Conservation (phyloP, 2,888 invertebrate genomes). For the Petrolisthes cinctipes region DNA sequence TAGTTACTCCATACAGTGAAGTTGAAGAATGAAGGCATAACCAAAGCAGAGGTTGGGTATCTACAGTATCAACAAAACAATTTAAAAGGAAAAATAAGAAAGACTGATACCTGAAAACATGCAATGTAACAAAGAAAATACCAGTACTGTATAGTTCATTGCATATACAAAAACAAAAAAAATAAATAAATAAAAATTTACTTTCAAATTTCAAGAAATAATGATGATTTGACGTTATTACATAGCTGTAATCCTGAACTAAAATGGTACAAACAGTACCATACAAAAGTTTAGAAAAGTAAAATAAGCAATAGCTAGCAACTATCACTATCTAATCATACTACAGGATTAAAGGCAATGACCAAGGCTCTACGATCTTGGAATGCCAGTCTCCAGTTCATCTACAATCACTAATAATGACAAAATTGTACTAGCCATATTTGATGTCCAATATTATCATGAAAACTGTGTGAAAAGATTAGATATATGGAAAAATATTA, state of each 20-base stretch:
- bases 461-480: neutral
- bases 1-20: constrained; percentile 27
- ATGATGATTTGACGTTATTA: too few relatives aligned
- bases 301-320: neutral
- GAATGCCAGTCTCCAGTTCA: too few relatives aligned
- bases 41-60: constrained; percentile 36
- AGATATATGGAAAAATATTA: neutral
- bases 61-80: constrained; percentile 1
- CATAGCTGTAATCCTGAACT: too few relatives aligned
- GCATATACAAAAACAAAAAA: neutral
- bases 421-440: neutral
- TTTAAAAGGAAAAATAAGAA: constrained; percentile 8
- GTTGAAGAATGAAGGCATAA: constrained; percentile 35
- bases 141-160: neutral
- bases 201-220: neutral
- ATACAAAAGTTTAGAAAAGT: neutral
- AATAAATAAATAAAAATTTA: neutral
- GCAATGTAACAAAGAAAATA: neutral
- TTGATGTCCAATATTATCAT: neutral
- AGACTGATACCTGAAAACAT: neutral
- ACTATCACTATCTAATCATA: neutral
- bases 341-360: neutral
- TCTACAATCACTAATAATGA: too few relatives aligned
- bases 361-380: too few relatives aligned
- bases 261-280: too few relatives aligned